Conservation (phyloP, 2,113 vertebrate species). For the Canis aureus region DNA sequence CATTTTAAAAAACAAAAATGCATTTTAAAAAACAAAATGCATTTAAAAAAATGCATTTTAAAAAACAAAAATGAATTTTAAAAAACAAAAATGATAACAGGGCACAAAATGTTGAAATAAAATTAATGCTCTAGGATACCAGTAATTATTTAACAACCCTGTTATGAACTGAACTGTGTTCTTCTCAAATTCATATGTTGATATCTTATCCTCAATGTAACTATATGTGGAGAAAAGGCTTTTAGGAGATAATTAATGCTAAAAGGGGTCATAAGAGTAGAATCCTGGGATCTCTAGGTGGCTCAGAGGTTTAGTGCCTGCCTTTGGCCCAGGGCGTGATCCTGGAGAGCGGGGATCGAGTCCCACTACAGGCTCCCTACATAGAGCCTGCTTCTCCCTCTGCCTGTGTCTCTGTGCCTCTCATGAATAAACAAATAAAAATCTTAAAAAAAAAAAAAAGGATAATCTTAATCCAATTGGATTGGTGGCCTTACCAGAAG, state of each 20-base stretch:
- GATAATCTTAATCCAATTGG: background rate
- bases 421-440: too few relatives aligned
- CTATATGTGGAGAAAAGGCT: background rate
- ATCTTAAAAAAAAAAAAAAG: too few relatives aligned
- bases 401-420: too few relatives aligned
- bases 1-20: background rate
- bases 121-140: background rate
- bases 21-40: too few relatives aligned
- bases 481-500: background rate
- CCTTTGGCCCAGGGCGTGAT: too few relatives aligned
- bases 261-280: background rate
- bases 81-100: background rate
- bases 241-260: background rate
- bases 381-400: too few relatives aligned
- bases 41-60: too few relatives aligned
- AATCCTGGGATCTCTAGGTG: too few relatives aligned
- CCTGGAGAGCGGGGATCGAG: too few relatives aligned
- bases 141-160: background rate
- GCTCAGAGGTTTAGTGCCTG: too few relatives aligned
- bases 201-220: background rate
- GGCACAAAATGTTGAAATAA: background rate
- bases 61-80: too few relatives aligned
- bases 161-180: fast-evolving
- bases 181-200: background rate
- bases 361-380: too few relatives aligned